Evolutionary conservation across 2,797 vertebrate genomes (phyloP).

Genomic region (Dallia pectoralis): DNA sequence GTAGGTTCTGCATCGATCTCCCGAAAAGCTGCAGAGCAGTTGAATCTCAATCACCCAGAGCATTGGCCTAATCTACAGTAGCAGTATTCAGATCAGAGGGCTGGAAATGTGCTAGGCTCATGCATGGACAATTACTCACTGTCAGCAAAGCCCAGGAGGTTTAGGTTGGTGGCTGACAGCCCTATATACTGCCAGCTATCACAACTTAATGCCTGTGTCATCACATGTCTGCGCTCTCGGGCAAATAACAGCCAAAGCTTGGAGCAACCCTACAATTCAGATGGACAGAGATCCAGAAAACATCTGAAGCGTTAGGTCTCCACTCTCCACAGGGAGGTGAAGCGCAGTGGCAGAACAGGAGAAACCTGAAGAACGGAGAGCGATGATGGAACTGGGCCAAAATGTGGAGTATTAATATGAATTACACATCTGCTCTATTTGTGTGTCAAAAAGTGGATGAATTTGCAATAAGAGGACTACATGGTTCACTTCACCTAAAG

Average conservation of each 20-base stretch:
- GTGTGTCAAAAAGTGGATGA: too few species aligned
- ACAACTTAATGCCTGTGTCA: background rate
- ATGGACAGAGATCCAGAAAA: too few species aligned
- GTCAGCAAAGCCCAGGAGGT: background rate
- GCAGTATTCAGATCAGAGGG: slow-evolving; percentile 15
- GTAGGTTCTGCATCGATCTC: slow-evolving; percentile 23
- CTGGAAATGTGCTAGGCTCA: background rate
- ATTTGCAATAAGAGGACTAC: too few species aligned
- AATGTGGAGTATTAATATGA: too few species aligned
- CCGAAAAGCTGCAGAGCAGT: slow-evolving; percentile 9
- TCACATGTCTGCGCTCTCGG: background rate
- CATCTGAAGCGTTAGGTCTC: too few species aligned
- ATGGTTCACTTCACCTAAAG: too few species aligned
- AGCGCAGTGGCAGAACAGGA: too few species aligned
- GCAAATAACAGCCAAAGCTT: background rate
- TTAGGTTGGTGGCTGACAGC: background rate
- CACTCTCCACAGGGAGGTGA: too few species aligned
- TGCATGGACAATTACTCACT: slow-evolving; percentile 5
- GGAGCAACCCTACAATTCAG: too few species aligned
- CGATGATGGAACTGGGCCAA: too few species aligned
- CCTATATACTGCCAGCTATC: background rate
- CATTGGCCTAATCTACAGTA: slow-evolving; percentile 28
- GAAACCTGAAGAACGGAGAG: too few species aligned
- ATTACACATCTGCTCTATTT: too few species aligned
- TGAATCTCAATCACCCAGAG: slow-evolving; percentile 23